phyloP scores from a whole-genome alignment of 2,797 vertebrate genomes.

The Bradypus variegatus region DNA sequence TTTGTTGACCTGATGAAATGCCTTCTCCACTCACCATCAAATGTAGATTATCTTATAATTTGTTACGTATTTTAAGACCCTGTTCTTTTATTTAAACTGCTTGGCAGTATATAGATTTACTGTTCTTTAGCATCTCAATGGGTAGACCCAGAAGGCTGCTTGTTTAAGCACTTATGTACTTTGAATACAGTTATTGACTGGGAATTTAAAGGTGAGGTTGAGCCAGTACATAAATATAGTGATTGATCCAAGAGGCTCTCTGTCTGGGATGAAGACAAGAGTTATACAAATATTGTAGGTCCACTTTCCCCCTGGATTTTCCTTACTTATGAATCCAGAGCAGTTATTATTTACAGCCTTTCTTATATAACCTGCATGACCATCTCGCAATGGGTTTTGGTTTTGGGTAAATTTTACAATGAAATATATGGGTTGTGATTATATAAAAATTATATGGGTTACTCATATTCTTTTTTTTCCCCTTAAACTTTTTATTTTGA shows the following conservation, averaged over 20 bases:
- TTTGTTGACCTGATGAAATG: not conserved
- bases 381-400: not conserved
- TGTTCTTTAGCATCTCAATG: not conserved
- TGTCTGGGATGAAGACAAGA: not conserved
- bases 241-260: not conserved
- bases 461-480: not conserved
- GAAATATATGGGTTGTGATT: not conserved
- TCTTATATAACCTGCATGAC: not conserved
- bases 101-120: not conserved
- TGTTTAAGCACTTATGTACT: not conserved
- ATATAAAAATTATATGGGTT: not conserved
- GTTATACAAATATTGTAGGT: not conserved
- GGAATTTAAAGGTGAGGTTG: constrained; percentile 29
- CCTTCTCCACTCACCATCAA: not conserved
- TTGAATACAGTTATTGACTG: not conserved
- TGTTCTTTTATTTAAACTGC: not conserved
- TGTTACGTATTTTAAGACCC: not conserved
- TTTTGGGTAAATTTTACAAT: not conserved
- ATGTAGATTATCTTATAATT: not conserved
- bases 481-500: too few species aligned
- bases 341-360: not conserved
- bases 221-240: constrained; percentile 20
- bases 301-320: not conserved
- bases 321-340: not conserved
- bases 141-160: not conserved